A percentile compares a stretch with the other conserved stretches of the same genome.
Evolutionary conservation across 2,888 invertebrate genomes (phyloP).

Genomic region (Limenitis camilla): DNA sequence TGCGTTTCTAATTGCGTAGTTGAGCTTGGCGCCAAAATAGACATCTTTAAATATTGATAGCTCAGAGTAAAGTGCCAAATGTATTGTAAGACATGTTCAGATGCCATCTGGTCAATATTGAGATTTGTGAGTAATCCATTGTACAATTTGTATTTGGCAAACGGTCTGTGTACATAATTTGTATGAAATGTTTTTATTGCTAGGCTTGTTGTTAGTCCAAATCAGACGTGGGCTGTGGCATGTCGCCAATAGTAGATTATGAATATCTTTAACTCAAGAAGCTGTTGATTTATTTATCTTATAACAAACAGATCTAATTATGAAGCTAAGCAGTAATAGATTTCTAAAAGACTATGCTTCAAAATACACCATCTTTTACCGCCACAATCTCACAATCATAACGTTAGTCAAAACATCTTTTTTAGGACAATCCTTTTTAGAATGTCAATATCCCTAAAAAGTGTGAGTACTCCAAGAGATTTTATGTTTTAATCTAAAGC

Average conservation of each 20-base stretch:
- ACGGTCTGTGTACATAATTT: neutral
- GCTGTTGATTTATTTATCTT: too few relatives aligned
- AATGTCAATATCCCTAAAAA: too few relatives aligned
- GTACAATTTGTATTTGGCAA: slow-evolving; percentile 2
- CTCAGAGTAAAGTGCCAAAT: slow-evolving; percentile 4
- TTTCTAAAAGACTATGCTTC: too few relatives aligned
- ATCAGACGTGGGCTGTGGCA: neutral
- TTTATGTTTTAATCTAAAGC: neutral
- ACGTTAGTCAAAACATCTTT: too few relatives aligned
- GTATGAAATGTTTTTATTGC: neutral
- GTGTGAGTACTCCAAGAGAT: too few relatives aligned
- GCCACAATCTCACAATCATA: too few relatives aligned
- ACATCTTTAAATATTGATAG: neutral
- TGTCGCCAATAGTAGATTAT: neutral
- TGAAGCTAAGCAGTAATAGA: too few relatives aligned
- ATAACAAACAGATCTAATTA: too few relatives aligned
- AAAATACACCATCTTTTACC: too few relatives aligned
- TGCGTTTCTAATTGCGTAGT: neutral
- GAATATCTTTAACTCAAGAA: too few relatives aligned
- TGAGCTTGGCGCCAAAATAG: slow-evolving; percentile 5
- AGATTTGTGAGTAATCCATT: neutral
- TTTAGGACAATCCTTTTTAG: too few relatives aligned
- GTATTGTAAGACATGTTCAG: slow-evolving; percentile 1
- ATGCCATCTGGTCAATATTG: neutral
- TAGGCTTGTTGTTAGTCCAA: neutral